Conservation (phyloP, 1,140 invertebrate genomes). For the Drosophila virilis region DNA sequence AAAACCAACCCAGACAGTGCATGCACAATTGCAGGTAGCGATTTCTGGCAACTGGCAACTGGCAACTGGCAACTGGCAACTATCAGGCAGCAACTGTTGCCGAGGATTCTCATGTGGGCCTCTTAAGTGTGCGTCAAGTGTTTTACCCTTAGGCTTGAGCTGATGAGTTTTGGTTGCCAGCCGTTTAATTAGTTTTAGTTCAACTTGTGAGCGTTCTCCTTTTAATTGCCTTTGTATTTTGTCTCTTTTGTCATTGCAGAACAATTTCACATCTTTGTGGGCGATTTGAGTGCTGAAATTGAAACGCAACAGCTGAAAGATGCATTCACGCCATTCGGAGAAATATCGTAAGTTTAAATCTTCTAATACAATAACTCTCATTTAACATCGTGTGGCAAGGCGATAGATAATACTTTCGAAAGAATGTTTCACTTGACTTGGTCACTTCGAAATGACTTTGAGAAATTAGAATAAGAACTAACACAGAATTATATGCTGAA, state of each 20-base stretch:
- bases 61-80: conserved; percentile 29
- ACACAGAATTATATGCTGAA: no score
- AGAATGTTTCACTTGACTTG: no score
- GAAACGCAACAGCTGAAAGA: conserved; percentile 98
- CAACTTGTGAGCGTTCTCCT: conserved; percentile 29
- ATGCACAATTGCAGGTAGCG: conserved; percentile 71
- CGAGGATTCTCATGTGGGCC: conserved; percentile 48
- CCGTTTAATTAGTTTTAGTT: conserved; percentile 54
- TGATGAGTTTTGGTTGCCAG: conserved; percentile 26
- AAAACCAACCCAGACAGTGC: not conserved
- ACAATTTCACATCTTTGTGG: conserved; percentile 99
- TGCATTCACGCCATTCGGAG: conserved; percentile 98
- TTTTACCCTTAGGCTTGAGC: conserved; percentile 39
- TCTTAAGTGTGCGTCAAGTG: conserved; percentile 58
- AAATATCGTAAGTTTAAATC: conserved; percentile 92
- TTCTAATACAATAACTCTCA: no score
- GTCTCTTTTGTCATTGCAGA: conserved; percentile 87
- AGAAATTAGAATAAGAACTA: no score
- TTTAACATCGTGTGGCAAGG: no score
- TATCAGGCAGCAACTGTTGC: conserved; percentile 46
- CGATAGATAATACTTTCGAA: no score
- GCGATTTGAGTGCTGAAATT: conserved; percentile 99
- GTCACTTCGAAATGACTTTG: no score
- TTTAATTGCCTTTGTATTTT: conserved; percentile 49
- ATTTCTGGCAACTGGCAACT: conserved; percentile 51